Base-by-base conservation (phyloP, 1,140 invertebrate genomes). In the Hyles vespertilio region DNA sequence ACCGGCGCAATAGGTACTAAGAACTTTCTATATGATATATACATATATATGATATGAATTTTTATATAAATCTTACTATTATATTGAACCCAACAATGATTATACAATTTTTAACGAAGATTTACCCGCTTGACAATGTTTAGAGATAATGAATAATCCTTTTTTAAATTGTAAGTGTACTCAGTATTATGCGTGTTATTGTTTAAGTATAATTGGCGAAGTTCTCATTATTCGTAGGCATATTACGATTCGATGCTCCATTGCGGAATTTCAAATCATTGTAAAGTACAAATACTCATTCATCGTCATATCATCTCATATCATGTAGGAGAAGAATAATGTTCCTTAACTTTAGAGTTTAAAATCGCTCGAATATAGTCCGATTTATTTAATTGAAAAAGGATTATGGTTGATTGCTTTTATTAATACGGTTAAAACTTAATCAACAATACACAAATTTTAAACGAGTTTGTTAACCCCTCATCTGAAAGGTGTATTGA, bases 251-350 rank as follows among this genome's bases (percentile, higher is more conserved):
- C 36, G 8, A 40, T 40, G 36, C 36, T 40, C 36, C 36, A 40
- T 40, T 40, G 36, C 36, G 36, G 36, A 1, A 8, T 34, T 32
- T 36, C 5, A 51, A 58, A 49, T 7, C 7, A 32, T 53, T 61
- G 48, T 55, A 65, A 74, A 73, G 83, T 86, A 88, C 82, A 86
- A 86, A 87, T 5, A 71, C 10, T 73, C 68, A 77, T 74, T 74
- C 74, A 73, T 72, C 59, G 58, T 81, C 83, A 86, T 86, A 86
- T 88, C 85, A 78, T 69, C 57, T 80, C 81, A 84, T 83, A 87
- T 87, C 84, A 71, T 56, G 57, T 51, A 68, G 59, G 63, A 58
- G 70, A 55, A 65, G 58, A 51, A 57, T 54, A 61, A 61, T 58
- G 51, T 64, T 70, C 65, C 59, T 62, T 67, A 58, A 72, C 66